A percentile compares a stretch with the other conserved stretches of the same genome.
These are phyloP conservation scores for Lamellibrachia columna DNA, from an alignment of 2,888 invertebrate species.

Conservation along the genomic window DNA sequence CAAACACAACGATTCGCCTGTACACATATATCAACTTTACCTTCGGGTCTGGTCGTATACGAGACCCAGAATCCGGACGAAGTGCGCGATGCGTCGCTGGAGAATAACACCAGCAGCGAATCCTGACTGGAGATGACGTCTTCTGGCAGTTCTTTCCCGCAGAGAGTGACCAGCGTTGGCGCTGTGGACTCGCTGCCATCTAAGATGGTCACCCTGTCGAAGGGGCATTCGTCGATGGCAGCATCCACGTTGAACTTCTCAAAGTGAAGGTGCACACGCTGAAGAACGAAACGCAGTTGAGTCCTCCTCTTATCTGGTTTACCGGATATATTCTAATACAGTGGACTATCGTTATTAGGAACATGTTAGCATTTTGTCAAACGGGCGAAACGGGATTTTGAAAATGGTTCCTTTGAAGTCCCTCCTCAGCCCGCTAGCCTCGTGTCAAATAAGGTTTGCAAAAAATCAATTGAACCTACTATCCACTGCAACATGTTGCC, in stretches of 20 bases:
- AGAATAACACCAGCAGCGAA: background rate
- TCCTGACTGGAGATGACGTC: background rate
- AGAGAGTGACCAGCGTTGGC: background rate
- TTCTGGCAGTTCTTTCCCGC: background rate
- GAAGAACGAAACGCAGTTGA: background rate
- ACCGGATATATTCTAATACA: no score
- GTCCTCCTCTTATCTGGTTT: no score
- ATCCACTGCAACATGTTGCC: no score
- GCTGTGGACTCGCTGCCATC: background rate
- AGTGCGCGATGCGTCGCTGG: background rate
- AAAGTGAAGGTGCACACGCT: background rate
- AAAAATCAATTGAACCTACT: no score
- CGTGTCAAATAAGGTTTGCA: no score
- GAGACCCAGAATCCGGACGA: background rate
- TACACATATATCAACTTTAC: background rate
- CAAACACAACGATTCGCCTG: background rate
- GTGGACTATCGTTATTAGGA: no score
- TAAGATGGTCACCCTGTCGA: background rate
- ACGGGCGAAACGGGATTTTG: no score
- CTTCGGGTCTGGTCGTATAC: background rate
- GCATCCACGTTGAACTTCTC: background rate
- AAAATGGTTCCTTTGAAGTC: no score
- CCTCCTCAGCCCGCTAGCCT: no score
- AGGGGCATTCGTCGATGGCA: background rate
- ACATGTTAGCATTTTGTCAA: no score